phyloP scores from a whole-genome alignment of 2,797 vertebrate species.

The Molothrus aeneus region DNA sequence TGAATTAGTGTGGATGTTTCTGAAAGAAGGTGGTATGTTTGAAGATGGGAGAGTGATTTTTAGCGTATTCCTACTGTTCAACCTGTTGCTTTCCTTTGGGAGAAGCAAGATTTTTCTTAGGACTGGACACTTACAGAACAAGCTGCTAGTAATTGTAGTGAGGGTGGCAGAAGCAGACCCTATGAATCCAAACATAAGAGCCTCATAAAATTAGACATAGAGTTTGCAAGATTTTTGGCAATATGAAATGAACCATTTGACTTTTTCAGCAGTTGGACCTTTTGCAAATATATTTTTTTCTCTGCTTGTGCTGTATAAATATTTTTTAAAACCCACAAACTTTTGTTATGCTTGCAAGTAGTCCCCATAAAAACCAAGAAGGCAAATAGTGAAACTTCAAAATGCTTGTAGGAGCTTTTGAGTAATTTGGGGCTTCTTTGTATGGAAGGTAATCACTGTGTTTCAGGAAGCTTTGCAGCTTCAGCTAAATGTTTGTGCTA shows the following conservation, averaged over 20 bases:
- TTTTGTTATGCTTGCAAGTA: background rate
- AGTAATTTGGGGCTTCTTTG: background rate
- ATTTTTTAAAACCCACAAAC: background rate
- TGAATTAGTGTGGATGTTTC: background rate
- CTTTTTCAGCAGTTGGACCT: background rate
- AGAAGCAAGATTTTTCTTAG: background rate
- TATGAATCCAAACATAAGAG: background rate
- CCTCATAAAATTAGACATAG: background rate
- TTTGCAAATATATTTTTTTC: background rate
- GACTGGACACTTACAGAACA: background rate
- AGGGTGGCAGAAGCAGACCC: background rate
- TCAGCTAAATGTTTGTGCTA: slow-evolving; percentile 1
- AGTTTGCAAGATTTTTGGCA: background rate
- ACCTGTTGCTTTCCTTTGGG: background rate
- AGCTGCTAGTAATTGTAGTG: background rate
- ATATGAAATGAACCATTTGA: background rate
- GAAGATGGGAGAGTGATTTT: background rate
- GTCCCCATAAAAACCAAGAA: background rate
- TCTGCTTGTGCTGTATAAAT: background rate
- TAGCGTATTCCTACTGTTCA: background rate
- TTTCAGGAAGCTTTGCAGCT: slow-evolving; percentile 8
- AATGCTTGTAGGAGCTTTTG: background rate
- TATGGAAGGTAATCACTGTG: background rate
- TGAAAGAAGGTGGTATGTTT: background rate
- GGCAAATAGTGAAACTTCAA: background rate